A percentile compares a stretch with the other conserved stretches of the same genome.
phyloP scores from a whole-genome alignment of 1,140 invertebrate species.

The Rhagoletis pomonella region DNA sequence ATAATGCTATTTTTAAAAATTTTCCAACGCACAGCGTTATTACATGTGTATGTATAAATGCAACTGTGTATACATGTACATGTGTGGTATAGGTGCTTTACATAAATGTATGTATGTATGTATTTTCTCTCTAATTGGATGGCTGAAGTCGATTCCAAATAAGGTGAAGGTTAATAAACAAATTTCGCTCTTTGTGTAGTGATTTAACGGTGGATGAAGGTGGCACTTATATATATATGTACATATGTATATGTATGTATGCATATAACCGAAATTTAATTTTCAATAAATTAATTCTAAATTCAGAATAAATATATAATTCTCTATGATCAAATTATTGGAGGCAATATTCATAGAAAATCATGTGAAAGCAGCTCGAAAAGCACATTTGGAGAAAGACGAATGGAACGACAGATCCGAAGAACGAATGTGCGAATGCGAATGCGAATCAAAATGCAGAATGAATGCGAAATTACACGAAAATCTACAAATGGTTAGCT shows the following conservation, averaged over 20 bases:
- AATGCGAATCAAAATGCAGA: background rate
- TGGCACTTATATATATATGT: background rate
- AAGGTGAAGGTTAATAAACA: constrained; percentile 49
- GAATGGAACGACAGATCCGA: no score
- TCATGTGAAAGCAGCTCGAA: constrained; percentile 2
- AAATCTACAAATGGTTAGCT: constrained; percentile 10
- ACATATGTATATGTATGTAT: background rate
- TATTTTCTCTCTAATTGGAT: constrained; percentile 49
- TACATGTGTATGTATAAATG: background rate
- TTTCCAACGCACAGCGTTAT: background rate
- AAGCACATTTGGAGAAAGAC: background rate
- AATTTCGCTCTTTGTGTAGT: constrained; percentile 34
- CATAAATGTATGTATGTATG: background rate
- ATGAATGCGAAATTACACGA: constrained; percentile 40
- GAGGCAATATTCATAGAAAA: background rate
- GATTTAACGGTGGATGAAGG: background rate
- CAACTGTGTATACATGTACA: background rate
- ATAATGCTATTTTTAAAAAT: constrained; percentile 19
- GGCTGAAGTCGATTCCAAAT: constrained; percentile 45
- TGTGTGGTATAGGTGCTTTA: background rate
- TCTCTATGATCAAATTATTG: no score
- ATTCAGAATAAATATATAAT: no score
- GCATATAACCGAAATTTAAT: constrained; percentile 7
- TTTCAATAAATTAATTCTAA: background rate
- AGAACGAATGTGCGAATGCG: background rate